Evolutionary conservation across 1,140 invertebrate species (phyloP).

Genomic region (Oppia nitens): DNA sequence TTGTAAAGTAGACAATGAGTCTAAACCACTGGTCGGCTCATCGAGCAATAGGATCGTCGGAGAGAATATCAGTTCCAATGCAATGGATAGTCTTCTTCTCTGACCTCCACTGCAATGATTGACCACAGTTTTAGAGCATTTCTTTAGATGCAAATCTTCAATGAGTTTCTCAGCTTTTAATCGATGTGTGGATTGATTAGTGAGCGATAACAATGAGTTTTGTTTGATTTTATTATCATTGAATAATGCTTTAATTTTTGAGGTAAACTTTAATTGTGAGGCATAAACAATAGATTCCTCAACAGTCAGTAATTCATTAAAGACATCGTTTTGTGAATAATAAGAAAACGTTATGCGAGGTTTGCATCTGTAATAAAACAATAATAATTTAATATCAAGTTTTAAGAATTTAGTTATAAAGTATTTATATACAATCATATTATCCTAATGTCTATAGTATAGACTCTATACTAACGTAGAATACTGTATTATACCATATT

Average conservation of each 20-base stretch:
- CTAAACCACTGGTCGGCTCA: slow-evolving; percentile 72
- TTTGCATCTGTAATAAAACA: not conserved
- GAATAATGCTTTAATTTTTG: not conserved
- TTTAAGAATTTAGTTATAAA: not conserved
- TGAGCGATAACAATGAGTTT: not conserved
- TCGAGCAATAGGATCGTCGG: slow-evolving; percentile 94
- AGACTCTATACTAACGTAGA: not conserved
- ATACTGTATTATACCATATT: not conserved
- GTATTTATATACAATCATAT: too few relatives aligned
- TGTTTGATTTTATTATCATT: not conserved
- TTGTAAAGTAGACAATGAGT: slow-evolving; percentile 65
- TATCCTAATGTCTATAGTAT: too few relatives aligned
- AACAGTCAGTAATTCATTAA: slow-evolving; percentile 70
- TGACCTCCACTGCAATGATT: slow-evolving; percentile 75
- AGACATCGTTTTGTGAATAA: slow-evolving; percentile 59
- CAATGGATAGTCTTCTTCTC: slow-evolving; percentile 76
- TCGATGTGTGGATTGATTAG: not conserved
- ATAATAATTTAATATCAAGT: not conserved
- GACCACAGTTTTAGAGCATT: slow-evolving; percentile 58
- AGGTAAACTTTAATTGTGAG: slow-evolving; percentile 56
- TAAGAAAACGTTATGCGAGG: slow-evolving; percentile 3
- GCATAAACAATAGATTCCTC: slow-evolving; percentile 78
- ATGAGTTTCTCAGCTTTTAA: slow-evolving; percentile 5
- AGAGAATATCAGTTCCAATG: slow-evolving; percentile 85
- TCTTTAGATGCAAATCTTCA: slow-evolving; percentile 46